Evolutionary conservation across 1,140 invertebrate genomes (phyloP), one percentile per base, ranked within the genome.

Genomic region (Probaryconus sp.): DNA sequence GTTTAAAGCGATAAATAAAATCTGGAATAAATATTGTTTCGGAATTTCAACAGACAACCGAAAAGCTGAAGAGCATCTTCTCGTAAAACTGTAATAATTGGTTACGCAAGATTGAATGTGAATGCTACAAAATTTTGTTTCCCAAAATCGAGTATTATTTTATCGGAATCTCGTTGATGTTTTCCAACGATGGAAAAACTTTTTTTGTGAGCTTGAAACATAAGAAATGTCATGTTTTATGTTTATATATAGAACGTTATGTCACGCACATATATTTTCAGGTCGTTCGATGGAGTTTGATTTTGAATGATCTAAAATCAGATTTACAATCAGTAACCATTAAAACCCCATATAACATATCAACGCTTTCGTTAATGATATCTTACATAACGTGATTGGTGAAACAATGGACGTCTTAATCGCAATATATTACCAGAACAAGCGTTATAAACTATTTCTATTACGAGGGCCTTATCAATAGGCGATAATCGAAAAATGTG

Each of bases 391-490:
- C 11, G 21, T 40, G 16, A 50, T 61, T 31, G 31, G 11, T 28
- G 18, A 51, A 51, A 51, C 60, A 63, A 51, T 63, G 51, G 51
- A 24, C 30, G 53, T 53, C 35, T 42, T 14, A 42, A 51, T 50
- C 21, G 10, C 20, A 21, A n/a, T n/a, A 11, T 3, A 38, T 56
- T 51, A 51, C 35, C 11, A 26, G 51, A 38, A 43, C 47, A 53
- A 45, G 30, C n/a, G 6, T 18, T 35, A 64, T 5, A 63, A 63
- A 21, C 26, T 51, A 5, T 26, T 40, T 11, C 13, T 21, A 31
- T 61, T 40, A 43, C 45, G n/a, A 14, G 48, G 53, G 42, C 37
- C 30, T 53, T 64, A 64, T 53, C 38, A 28, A 5, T 10, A 26
- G 6, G n/a, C 16, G 38, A 47, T 38, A 50, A 35, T 38, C 1